phyloP scores from a whole-genome alignment of 2,113 vertebrate species.

The Nestor notabilis region DNA sequence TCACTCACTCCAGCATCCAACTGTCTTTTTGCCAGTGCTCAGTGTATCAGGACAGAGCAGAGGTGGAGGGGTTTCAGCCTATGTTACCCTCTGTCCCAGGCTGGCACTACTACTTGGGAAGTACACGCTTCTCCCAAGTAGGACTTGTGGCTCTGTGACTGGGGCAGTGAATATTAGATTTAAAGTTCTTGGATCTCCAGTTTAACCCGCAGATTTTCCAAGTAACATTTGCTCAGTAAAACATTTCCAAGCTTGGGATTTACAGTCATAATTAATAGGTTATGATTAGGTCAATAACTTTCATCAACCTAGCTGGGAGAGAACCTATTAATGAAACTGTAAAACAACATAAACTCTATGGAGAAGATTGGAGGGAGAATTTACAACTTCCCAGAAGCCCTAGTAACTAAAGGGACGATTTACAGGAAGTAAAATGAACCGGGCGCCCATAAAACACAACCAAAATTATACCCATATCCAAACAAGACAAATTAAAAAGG shows the following conservation, averaged over 20 bases:
- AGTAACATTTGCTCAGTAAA: slow-evolving; percentile 68
- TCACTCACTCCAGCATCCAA: neutral
- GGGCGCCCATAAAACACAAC: slow-evolving; percentile 65
- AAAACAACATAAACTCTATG: slow-evolving; percentile 71
- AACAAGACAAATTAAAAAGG: slow-evolving; percentile 71
- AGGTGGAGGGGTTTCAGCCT: neutral
- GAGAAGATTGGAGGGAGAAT: slow-evolving; percentile 62
- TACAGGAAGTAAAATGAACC: slow-evolving; percentile 77
- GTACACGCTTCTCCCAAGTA: neutral
- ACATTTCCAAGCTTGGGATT: slow-evolving; percentile 65
- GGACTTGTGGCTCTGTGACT: fast-evolving
- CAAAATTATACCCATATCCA: slow-evolving; percentile 65
- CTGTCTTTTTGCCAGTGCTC: neutral
- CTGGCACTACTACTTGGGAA: neutral
- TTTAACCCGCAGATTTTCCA: slow-evolving; percentile 57
- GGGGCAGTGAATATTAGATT: neutral
- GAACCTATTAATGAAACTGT: slow-evolving; percentile 74
- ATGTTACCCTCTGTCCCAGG: neutral
- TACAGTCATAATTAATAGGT: slow-evolving; percentile 78
- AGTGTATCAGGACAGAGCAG: neutral
- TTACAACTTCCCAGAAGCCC: slow-evolving; percentile 76
- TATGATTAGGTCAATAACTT: slow-evolving; percentile 79
- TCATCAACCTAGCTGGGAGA: slow-evolving; percentile 70
- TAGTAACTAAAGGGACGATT: slow-evolving; percentile 71
- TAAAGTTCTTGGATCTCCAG: slow-evolving; percentile 55